Percentiles rank a stretch among this genome's conserved stretches.
Conservation (phyloP, 2,113 vertebrate genomes). For the Gasterosteus nipponicus region DNA sequence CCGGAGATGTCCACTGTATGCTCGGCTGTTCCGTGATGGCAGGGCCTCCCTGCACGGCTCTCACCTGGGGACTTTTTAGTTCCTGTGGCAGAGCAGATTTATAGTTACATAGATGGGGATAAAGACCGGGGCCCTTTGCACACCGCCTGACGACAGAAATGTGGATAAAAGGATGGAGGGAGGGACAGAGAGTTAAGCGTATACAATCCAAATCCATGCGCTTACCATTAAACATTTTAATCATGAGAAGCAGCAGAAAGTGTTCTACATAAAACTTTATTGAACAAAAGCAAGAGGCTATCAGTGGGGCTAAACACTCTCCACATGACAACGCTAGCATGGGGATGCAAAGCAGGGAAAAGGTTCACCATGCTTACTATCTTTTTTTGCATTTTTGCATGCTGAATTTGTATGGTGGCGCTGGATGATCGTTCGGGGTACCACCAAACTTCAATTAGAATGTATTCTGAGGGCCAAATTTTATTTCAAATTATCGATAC, state of each 20-base stretch:
- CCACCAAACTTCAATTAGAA: background rate
- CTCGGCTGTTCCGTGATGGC: slow-evolving; percentile 69
- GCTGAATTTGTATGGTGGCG: background rate
- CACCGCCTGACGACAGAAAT: slow-evolving; percentile 35
- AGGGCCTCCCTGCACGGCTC: slow-evolving; percentile 34
- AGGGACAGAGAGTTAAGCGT: background rate
- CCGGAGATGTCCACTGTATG: slow-evolving; percentile 75
- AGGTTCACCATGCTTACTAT: background rate
- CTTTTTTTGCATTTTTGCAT: background rate
- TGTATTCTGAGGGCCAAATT: background rate
- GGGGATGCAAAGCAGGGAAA: background rate
- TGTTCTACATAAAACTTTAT: background rate
- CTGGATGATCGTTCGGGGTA: background rate
- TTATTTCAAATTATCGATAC: background rate
- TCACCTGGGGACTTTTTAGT: slow-evolving; percentile 72
- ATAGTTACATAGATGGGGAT: slow-evolving; percentile 62
- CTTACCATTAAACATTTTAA: background rate
- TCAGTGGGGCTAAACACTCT: background rate
- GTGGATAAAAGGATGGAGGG: slow-evolving; percentile 20
- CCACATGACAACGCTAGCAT: background rate
- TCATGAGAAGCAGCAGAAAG: background rate
- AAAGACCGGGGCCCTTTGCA: slow-evolving; percentile 54
- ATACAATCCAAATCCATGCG: background rate
- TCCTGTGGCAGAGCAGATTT: slow-evolving; percentile 64
- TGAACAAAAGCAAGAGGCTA: background rate